Conservation (phyloP, 2,797 vertebrate genomes). For the Loriculus beryllinus region DNA sequence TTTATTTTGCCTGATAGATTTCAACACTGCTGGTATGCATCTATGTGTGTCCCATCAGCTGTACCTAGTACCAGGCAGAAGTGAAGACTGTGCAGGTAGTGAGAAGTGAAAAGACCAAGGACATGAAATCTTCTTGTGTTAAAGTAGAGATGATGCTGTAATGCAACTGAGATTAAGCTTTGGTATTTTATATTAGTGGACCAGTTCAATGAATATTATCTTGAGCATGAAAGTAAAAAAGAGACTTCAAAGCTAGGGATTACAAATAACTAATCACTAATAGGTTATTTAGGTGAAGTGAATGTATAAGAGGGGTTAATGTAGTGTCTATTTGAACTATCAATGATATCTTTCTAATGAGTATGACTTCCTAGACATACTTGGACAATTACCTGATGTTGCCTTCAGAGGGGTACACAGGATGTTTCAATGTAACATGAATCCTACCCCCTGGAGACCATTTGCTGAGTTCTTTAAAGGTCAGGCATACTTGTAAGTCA, state of each 20-base stretch:
- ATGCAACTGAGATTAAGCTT: not conserved
- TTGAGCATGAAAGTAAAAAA: not conserved
- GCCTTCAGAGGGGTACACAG: not conserved
- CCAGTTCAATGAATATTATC: not conserved
- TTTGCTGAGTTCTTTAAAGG: not conserved
- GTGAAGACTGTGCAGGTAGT: not conserved
- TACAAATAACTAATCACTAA: not conserved
- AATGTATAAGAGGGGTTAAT: not conserved
- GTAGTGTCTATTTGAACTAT: not conserved
- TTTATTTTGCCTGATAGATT: not conserved
- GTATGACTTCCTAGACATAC: not conserved
- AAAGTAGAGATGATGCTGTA: not conserved
- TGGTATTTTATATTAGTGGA: fast-evolving
- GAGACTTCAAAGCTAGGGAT: not conserved
- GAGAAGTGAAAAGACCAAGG: not conserved
- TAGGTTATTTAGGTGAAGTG: not conserved
- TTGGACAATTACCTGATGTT: not conserved
- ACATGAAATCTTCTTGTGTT: not conserved
- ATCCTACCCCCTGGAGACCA: not conserved
- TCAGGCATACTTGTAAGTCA: not conserved
- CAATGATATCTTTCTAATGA: not conserved
- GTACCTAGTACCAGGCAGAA: not conserved
- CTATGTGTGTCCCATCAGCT: not conserved
- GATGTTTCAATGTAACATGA: not conserved
- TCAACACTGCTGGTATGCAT: not conserved